Evolutionary conservation across 1,140 invertebrate species (phyloP).

Genomic region (Tyrophagus putrescentiae): DNA sequence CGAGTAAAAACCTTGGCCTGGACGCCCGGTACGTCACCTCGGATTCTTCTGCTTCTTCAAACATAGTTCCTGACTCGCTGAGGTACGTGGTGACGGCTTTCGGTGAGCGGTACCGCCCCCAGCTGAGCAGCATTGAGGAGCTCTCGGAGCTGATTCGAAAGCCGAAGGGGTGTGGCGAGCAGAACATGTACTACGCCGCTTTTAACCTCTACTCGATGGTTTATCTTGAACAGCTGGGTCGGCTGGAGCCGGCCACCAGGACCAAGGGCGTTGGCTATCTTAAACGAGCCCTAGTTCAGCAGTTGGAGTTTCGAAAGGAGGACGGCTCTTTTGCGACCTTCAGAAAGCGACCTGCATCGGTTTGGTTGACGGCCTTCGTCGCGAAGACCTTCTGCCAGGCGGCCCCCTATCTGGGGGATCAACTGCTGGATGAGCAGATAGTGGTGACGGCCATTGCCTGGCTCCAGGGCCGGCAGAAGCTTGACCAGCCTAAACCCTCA

Average conservation of each 20-base stretch:
- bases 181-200: slow-evolving; percentile 34
- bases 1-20: too few relatives aligned
- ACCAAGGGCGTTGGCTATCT: slow-evolving; percentile 28
- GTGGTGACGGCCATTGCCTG: slow-evolving; percentile 30
- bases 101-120: slow-evolving; percentile 31
- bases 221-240: slow-evolving; percentile 31
- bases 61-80: slow-evolving; percentile 31
- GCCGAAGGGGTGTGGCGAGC: slow-evolving; percentile 35
- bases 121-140: slow-evolving; percentile 27
- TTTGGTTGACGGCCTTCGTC: slow-evolving; percentile 37
- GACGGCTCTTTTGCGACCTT: slow-evolving; percentile 34
- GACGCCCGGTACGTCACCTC: too few relatives aligned
- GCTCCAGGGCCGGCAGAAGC: slow-evolving; percentile 30
- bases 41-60: too few relatives aligned
- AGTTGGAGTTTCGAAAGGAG: slow-evolving; percentile 31
- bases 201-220: slow-evolving; percentile 33
- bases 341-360: slow-evolving; percentile 30
- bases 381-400: slow-evolving; percentile 35
- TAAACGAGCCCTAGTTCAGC: slow-evolving; percentile 25
- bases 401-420: slow-evolving; percentile 15
- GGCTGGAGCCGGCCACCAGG: slow-evolving; percentile 28
- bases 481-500: too few relatives aligned
- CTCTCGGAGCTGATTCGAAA: slow-evolving; percentile 27
- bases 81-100: slow-evolving; percentile 32
- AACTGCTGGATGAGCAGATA: slow-evolving; percentile 30